Conservation (phyloP, 2,113 vertebrate species). For the Natator depressus region DNA sequence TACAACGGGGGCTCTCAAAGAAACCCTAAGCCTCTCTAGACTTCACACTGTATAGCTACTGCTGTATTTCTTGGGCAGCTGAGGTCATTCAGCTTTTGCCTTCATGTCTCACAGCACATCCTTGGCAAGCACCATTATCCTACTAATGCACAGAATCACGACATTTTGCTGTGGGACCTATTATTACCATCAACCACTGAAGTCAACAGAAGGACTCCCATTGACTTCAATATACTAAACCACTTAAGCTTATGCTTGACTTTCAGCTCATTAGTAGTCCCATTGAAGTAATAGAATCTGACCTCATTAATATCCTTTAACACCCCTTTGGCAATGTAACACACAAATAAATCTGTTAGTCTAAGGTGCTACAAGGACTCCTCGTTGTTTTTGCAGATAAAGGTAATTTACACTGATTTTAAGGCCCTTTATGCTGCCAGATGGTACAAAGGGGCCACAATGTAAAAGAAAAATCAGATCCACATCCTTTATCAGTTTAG, state of each 20-base stretch:
- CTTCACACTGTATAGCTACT: not conserved
- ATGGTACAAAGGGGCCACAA: not conserved
- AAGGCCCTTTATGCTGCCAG: not conserved
- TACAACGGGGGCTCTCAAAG: too few species aligned
- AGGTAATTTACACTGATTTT: not conserved
- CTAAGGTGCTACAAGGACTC: too few species aligned
- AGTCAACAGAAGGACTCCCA: not conserved
- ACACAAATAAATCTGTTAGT: too few species aligned
- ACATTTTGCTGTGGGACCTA: not conserved
- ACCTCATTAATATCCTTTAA: not conserved
- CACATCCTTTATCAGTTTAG: not conserved
- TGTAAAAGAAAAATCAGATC: not conserved
- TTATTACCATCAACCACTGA: not conserved
- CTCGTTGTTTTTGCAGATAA: not conserved
- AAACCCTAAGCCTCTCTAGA: not conserved
- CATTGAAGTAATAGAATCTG: not conserved
- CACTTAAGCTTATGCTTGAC: not conserved
- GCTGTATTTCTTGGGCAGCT: not conserved
- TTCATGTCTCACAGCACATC: not conserved
- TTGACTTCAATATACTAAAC: not conserved
- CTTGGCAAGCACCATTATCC: fast-evolving
- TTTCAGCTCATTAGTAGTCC: not conserved
- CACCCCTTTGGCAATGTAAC: not conserved
- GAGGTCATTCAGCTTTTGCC: fast-evolving
- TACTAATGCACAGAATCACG: not conserved